Evolutionary conservation across 1,140 invertebrate genomes (phyloP).

Genomic region (Drosophila neocordata): DNA sequence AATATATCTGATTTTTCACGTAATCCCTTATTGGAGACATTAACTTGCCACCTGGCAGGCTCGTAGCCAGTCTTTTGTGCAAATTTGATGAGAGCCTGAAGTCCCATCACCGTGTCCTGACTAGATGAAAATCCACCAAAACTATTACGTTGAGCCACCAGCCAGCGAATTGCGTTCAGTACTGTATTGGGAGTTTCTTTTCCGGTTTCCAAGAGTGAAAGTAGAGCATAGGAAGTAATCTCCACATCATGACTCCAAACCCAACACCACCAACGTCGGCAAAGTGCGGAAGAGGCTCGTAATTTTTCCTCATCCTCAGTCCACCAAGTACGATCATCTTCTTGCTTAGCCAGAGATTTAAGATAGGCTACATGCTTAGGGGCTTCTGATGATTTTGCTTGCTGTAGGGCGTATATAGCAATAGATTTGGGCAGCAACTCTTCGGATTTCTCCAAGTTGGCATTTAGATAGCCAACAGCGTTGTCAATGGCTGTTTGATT

Average conservation of each 20-base stretch:
- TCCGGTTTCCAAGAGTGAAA: constrained; percentile 86
- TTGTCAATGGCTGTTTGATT: constrained; percentile 70
- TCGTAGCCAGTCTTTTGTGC: constrained; percentile 82
- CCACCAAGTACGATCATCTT: constrained; percentile 79
- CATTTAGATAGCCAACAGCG: constrained; percentile 83
- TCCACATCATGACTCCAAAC: constrained; percentile 86
- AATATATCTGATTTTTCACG: constrained; percentile 65
- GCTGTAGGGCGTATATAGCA: constrained; percentile 89
- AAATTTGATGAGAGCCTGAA: constrained; percentile 87
- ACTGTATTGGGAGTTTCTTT: constrained; percentile 47
- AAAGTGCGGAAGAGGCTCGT: constrained; percentile 86
- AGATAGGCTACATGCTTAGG: constrained; percentile 52
- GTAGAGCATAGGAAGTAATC: constrained; percentile 89
- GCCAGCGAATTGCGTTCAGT: constrained; percentile 87
- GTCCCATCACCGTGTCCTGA: constrained; percentile 87
- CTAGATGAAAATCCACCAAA: constrained; percentile 90
- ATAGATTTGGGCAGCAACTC: constrained; percentile 91
- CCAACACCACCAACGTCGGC: constrained; percentile 85
- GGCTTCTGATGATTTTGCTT: constrained; percentile 86
- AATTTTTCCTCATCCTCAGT: constrained; percentile 88
- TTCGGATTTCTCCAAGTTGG: constrained; percentile 76
- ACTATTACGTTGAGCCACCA: constrained; percentile 89
- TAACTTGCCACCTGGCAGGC: constrained; percentile 60
- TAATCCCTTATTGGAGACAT: constrained; percentile 51
- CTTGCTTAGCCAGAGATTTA: constrained; percentile 54